phyloP scores from a whole-genome alignment of 2,797 vertebrate genomes.

The Leptodactylus fallax region DNA sequence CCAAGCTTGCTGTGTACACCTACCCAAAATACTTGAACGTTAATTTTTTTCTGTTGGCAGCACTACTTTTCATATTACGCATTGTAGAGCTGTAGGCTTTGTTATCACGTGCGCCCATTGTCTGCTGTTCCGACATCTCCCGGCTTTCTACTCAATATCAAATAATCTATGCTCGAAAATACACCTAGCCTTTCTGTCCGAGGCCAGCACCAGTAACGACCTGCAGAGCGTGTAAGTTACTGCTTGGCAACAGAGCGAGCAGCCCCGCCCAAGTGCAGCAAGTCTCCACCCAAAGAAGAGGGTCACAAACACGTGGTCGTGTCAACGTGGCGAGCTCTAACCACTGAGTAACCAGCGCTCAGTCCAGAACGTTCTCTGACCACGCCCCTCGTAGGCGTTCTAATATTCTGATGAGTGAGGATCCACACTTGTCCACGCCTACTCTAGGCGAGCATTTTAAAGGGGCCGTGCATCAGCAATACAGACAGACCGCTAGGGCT shows the following conservation, averaged over 20 bases:
- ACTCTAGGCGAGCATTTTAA: not conserved
- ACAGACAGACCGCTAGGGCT: not conserved
- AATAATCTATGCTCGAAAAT: no score
- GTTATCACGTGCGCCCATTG: no score
- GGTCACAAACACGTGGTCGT: constrained; percentile 64
- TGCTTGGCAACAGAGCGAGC: constrained; percentile 5
- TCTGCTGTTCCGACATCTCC: no score
- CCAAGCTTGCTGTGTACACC: no score
- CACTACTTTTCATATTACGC: no score
- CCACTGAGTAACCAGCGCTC: constrained; percentile 71
- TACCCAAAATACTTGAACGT: no score
- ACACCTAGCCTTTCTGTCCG: not conserved
- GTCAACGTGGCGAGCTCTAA: constrained; percentile 84
- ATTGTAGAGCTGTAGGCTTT: no score
- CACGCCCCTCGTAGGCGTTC: not conserved
- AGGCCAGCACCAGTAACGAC: not conserved
- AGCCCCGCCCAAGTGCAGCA: not conserved
- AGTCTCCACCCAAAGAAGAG: not conserved
- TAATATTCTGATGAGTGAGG: constrained; percentile 71
- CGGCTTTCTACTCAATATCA: no score
- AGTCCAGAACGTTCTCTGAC: constrained; percentile 28
- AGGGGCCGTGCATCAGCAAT: not conserved
- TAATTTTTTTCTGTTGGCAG: no score
- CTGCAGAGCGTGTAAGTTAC: not conserved
- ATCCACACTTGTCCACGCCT: not conserved